Base-by-base conservation (phyloP, 2,113 vertebrate species). In the Cololabis saira region DNA sequence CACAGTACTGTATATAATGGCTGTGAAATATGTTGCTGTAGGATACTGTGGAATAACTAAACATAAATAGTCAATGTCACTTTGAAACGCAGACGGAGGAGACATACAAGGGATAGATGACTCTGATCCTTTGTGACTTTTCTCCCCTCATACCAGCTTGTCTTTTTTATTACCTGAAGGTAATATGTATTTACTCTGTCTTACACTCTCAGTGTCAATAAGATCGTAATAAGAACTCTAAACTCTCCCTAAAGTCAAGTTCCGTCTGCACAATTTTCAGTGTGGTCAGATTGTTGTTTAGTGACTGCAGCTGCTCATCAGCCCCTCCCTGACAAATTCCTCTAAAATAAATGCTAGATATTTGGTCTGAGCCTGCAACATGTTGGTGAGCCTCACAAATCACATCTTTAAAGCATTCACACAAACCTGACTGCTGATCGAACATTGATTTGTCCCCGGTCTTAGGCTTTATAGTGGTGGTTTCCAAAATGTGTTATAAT, bases 11-110 rank as follows among this genome's bases (percentile, higher is more conserved):
- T 37, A 37, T 7, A 73, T 72, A 74, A 71, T 78, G 78, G 75
- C 55, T 67, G 66, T 13, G 62, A 74, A 27, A 14, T 27, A 27
- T 27, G 24, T 27, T 27, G 53, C 40, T 51, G 45, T 40, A 53
- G 69, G 76, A 73, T 52, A 64, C 71, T 70, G 65, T 71, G 61
- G 57, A 49, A 82, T 57, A 69, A 64, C 65, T 61, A 54, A 58
- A 41, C 56, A 59, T 50, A 70, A 62, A 84, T 71, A 88, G 82
- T 80, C 80, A 84, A 81, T 79, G 76, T 82, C 76, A 74, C 72
- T 74, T 59, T 58, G 67, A 55, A 79, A 68, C 71, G 87, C 85
- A 80, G 54, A 59, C 45, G 43, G 41, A 18, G 10, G 14, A 16
- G 51, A 71, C 57, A 74, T 74, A 82, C 59, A 87, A 63, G 76